Conservation (phyloP, 1,140 invertebrate genomes). For the Papilio xuthus region DNA sequence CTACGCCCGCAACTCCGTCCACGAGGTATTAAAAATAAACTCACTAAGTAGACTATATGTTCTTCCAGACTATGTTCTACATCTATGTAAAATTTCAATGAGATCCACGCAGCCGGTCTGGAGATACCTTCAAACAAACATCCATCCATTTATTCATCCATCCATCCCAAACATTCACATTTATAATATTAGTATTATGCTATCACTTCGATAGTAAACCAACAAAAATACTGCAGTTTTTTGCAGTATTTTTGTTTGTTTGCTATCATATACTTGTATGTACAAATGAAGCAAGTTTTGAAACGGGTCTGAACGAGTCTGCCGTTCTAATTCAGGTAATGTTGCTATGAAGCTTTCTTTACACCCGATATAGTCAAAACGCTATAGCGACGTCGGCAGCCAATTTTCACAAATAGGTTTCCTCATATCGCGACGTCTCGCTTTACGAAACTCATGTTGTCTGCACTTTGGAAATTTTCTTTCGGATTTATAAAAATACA, state of each 20-base stretch:
- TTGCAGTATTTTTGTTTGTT: no score
- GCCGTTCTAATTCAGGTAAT: conserved; percentile 38
- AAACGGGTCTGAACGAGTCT: conserved; percentile 31
- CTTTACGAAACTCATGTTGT: conserved; percentile 33
- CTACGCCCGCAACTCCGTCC: no score
- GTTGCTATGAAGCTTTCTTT: conserved; percentile 35
- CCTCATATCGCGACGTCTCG: conserved; percentile 40
- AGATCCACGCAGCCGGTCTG: no score
- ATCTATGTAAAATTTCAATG: no score
- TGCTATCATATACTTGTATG: background rate
- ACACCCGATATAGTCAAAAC: conserved; percentile 34
- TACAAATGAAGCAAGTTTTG: conserved; percentile 23
- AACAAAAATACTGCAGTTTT: background rate
- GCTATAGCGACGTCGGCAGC: conserved; percentile 41
- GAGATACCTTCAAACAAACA: no score
- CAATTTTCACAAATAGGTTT: conserved; percentile 50
- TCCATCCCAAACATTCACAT: no score
- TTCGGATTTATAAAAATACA: conserved; percentile 26
- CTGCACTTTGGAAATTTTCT: conserved; percentile 36
- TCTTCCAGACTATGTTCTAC: no score
- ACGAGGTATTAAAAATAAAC: no score
- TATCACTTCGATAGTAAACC: background rate
- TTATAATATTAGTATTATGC: background rate
- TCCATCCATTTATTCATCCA: no score
- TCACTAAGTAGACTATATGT: no score